These are phyloP conservation scores for Eupsittula cactorum DNA, from an alignment of 2,113 vertebrate genomes.

Conservation along the genomic window DNA sequence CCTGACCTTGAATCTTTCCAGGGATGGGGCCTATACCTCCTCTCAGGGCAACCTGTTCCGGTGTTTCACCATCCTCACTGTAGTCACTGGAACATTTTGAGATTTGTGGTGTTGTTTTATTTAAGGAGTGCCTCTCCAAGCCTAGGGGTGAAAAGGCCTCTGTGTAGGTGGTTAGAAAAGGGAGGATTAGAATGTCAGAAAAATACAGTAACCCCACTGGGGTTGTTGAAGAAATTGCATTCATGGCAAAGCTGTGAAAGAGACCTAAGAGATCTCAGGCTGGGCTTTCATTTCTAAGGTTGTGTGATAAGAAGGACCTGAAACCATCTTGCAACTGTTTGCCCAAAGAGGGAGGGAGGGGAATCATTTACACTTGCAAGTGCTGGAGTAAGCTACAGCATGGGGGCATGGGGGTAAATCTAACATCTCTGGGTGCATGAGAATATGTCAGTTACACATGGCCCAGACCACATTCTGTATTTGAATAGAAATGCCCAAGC, in stretches of 20 bases:
- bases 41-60: neutral
- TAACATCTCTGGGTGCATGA: neutral
- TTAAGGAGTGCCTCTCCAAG: neutral
- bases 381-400: neutral
- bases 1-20: neutral
- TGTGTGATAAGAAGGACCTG: neutral
- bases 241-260: neutral
- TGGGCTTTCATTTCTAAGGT: neutral
- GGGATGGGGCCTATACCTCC: neutral
- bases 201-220: rapidly evolving
- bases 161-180: neutral
- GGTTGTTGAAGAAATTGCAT: neutral
- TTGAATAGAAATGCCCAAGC: neutral
- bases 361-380: neutral
- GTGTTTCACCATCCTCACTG: neutral
- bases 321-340: neutral
- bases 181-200: neutral
- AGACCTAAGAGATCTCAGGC: neutral
- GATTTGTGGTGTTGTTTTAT: neutral
- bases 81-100: neutral
- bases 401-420: neutral
- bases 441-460: neutral
- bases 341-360: neutral
- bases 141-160: neutral
- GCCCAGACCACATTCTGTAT: neutral